Evolutionary conservation across 2,888 invertebrate species (phyloP).

Genomic region (Hirtodrosophila trivittata): DNA sequence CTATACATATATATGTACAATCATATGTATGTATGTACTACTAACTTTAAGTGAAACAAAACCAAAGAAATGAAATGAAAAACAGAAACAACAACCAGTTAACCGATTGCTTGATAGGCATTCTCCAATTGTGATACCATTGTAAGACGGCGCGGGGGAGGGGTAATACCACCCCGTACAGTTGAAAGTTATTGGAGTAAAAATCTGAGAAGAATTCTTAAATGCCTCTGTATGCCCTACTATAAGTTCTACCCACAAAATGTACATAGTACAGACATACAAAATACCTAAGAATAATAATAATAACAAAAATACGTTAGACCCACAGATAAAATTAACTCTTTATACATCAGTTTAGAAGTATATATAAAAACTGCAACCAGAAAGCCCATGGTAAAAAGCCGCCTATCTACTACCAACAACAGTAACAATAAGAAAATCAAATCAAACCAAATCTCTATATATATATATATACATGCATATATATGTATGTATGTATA

Average conservation of each 20-base stretch:
- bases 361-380: constrained; percentile 9
- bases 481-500: too few species aligned
- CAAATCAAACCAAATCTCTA: too few species aligned
- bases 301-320: constrained; percentile 27
- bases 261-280: constrained; percentile 45
- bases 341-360: too few species aligned
- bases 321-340: constrained; percentile 36
- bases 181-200: constrained; percentile 20
- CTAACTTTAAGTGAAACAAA: not conserved
- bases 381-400: too few species aligned
- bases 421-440: too few species aligned
- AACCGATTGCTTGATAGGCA: constrained; percentile 52
- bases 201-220: too few species aligned
- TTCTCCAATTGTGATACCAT: constrained; percentile 65
- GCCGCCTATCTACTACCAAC: too few species aligned
- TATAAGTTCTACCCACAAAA: constrained; percentile 45
- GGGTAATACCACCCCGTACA: constrained; percentile 31
- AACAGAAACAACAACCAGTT: not conserved
- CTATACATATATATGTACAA: too few species aligned
- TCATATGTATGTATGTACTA: constrained; percentile 12
- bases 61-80: constrained; percentile 1
- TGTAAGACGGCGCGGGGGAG: constrained; percentile 50
- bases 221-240: constrained; percentile 50
- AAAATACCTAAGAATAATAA: constrained; percentile 3
- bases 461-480: too few species aligned